Evolutionary conservation across 2,797 vertebrate genomes (phyloP).

Genomic region (Lycodopsis pacificus): DNA sequence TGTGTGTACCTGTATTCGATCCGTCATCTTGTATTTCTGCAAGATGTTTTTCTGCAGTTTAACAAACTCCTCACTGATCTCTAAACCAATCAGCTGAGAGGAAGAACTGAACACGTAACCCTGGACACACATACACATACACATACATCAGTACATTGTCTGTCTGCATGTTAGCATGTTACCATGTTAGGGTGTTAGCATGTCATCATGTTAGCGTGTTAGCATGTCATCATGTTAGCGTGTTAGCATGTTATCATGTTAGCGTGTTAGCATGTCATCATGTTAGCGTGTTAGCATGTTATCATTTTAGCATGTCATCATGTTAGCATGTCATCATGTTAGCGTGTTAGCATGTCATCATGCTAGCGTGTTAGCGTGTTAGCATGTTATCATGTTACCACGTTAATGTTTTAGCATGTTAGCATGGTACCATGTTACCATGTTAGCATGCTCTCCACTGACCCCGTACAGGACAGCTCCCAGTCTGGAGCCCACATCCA

Average conservation of each 20-base stretch:
- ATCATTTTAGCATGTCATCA: background rate
- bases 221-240: background rate
- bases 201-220: too few relatives aligned
- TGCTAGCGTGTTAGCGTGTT: too few relatives aligned
- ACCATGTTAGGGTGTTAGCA: too few relatives aligned
- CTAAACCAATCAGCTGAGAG: constrained; percentile 87
- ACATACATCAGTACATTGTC: background rate
- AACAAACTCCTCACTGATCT: constrained; percentile 93
- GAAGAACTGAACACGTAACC: constrained; percentile 92
- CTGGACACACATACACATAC: constrained; percentile 68
- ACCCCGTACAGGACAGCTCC: constrained; percentile 94
- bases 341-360: fast-evolving
- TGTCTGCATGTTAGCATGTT: background rate
- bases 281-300: background rate
- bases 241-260: too few relatives aligned
- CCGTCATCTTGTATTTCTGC: constrained; percentile 88
- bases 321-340: too few relatives aligned
- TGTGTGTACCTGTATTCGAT: constrained; percentile 88
- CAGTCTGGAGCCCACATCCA: constrained; percentile 94
- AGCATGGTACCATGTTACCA: background rate
- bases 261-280: too few relatives aligned
- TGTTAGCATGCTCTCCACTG: constrained; percentile 44
- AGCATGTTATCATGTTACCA: too few relatives aligned
- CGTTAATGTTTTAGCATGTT: background rate
- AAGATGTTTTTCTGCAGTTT: constrained; percentile 88